A percentile compares a stretch with the other conserved stretches of the same genome.
Conservation (phyloP, 1,140 invertebrate species). For the Portunus trituberculatus region DNA sequence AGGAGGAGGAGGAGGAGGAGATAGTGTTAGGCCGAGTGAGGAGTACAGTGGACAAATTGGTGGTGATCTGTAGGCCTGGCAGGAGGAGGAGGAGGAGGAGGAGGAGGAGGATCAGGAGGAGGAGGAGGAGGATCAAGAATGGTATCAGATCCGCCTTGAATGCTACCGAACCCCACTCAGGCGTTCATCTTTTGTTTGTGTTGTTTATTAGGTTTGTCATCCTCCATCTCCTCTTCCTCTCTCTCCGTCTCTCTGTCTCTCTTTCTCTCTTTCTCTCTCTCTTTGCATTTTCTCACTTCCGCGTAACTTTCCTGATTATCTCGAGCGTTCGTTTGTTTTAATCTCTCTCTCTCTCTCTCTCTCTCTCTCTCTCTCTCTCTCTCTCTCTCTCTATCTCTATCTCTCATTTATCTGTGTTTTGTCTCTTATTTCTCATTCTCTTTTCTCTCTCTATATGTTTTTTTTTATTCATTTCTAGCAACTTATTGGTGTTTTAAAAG, state of each 20-base stretch:
- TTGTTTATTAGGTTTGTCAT: not conserved
- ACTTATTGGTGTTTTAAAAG: not conserved
- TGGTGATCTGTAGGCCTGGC: conserved; percentile 60
- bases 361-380: not conserved
- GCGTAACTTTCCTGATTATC: not conserved
- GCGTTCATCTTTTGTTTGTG: not conserved
- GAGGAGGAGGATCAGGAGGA: not conserved
- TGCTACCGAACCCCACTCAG: not conserved
- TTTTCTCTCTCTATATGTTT: not conserved
- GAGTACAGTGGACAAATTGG: conserved; percentile 64
- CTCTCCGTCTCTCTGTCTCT: not conserved
- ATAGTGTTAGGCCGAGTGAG: conserved; percentile 25
- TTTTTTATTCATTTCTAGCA: not conserved
- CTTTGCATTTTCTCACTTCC: not conserved
- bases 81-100: conserved; percentile 32
- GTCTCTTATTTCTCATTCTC: not conserved
- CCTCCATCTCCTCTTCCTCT: not conserved
- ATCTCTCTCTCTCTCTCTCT: conserved; percentile 5
- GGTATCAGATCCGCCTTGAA: not conserved
- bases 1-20: conserved; percentile 29
- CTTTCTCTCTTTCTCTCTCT: not conserved
- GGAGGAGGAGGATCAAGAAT: too few species aligned
- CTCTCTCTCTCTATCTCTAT: not conserved
- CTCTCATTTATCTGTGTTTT: not conserved
- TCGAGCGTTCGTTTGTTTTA: not conserved